Percentiles rank a stretch among this genome's conserved stretches.
phyloP scores from a whole-genome alignment of 2,888 invertebrate genomes.

The Temnothorax ravouxi region DNA sequence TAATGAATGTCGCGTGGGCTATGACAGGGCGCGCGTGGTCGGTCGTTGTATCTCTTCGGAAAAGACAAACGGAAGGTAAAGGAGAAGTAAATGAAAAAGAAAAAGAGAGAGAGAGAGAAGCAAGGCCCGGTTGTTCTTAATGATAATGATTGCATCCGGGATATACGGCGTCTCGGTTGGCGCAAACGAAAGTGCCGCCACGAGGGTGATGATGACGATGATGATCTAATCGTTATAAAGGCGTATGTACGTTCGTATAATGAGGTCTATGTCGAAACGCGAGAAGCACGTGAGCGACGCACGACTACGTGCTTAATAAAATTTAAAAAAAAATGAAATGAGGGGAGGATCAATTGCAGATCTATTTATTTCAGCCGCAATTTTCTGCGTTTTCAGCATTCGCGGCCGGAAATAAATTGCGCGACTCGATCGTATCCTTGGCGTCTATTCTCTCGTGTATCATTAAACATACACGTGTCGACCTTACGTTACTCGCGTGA shows the following conservation, averaged over 20 bases:
- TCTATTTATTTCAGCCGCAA: neutral
- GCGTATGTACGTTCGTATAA: constrained; percentile 31
- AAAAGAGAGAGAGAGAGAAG: constrained; percentile 30
- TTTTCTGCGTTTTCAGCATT: neutral
- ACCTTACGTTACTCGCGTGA: neutral
- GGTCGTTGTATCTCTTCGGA: constrained; percentile 75
- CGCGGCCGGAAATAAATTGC: neutral
- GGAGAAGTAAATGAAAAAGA: constrained; percentile 31
- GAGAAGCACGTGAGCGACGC: neutral
- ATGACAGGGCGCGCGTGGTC: constrained; percentile 82
- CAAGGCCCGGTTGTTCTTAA: constrained; percentile 73
- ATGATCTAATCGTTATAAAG: constrained; percentile 69
- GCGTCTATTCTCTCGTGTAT: neutral
- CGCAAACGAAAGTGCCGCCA: constrained; percentile 65
- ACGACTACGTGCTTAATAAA: neutral
- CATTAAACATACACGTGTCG: neutral
- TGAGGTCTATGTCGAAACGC: neutral
- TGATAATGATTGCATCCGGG: constrained; percentile 82
- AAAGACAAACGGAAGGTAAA: constrained; percentile 51
- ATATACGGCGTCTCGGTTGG: constrained; percentile 70
- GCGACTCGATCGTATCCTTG: neutral
- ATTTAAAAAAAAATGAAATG: neutral
- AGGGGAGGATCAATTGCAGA: neutral
- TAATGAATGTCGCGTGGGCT: constrained; percentile 82
- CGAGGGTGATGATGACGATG: constrained; percentile 69